Conservation (phyloP, 23 tunicate species). For the Ascidia mentula region DNA sequence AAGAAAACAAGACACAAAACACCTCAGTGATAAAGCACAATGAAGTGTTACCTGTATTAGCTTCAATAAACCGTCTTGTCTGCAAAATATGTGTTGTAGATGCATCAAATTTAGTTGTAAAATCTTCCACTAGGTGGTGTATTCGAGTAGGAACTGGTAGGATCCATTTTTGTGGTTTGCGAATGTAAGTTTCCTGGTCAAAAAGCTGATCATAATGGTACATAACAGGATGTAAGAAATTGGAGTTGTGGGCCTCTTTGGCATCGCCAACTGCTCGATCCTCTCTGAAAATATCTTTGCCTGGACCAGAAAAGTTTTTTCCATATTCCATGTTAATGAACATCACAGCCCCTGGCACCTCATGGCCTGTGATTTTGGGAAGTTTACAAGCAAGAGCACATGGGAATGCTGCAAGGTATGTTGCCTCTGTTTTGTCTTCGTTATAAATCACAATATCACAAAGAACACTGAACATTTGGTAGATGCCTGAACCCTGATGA, state of each 20-base stretch:
- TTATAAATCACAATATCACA: conserved; percentile 76
- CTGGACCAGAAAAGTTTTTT: conserved; percentile 80
- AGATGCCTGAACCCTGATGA: conserved; percentile 77
- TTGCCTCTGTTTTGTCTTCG: conserved; percentile 54
- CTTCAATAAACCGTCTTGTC: conserved; percentile 25
- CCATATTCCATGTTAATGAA: conserved; percentile 72
- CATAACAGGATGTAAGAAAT: conserved; percentile 80
- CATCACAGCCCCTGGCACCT: conserved; percentile 44
- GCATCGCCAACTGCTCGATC: conserved; percentile 44
- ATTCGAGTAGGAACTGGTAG: conserved; percentile 71
- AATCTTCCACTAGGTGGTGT: conserved; percentile 86
- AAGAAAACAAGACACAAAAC: no score
- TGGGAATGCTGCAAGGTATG: conserved; percentile 72
- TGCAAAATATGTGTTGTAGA: conserved; percentile 36
- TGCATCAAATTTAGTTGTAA: conserved; percentile 68
- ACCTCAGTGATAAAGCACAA: no score
- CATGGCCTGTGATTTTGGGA: conserved; percentile 51
- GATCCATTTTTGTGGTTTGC: conserved; percentile 54
- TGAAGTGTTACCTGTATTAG: background rate
- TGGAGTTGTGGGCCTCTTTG: conserved; percentile 60
- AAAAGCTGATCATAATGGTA: conserved; percentile 51
- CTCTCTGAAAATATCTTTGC: conserved; percentile 55
- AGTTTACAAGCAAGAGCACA: conserved; percentile 53
- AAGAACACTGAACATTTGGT: conserved; percentile 82
- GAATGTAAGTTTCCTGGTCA: background rate